A percentile compares a stretch with the other conserved stretches of the same genome.
Conservation (phyloP, 2,113 vertebrate genomes). For the Psittacula cyanocephala region DNA sequence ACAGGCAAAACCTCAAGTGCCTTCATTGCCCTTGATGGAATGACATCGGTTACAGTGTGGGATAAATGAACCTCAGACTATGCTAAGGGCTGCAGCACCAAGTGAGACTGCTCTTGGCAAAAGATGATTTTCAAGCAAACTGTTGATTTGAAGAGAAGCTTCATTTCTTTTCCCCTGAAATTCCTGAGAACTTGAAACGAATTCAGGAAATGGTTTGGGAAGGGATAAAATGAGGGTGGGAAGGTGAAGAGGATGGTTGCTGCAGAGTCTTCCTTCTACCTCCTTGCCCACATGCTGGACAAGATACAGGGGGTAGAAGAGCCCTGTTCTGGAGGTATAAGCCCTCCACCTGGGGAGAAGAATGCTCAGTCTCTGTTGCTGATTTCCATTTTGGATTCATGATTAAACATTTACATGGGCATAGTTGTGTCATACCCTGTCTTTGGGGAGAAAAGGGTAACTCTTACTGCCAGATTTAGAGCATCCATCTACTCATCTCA, state of each 20-base stretch:
- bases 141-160: not conserved
- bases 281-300: not conserved
- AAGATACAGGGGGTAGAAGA: not conserved
- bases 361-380: not conserved
- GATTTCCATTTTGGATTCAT: not conserved
- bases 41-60: fast-evolving
- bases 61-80: not conserved
- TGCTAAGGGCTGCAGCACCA: not conserved
- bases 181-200: not conserved
- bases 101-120: not conserved
- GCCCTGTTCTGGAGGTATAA: not conserved
- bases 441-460: not conserved
- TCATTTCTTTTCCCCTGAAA: not conserved
- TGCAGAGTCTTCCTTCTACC: not conserved
- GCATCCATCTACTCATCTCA: not conserved
- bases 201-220: not conserved
- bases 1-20: not conserved
- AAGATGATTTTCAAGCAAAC: not conserved
- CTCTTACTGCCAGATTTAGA: not conserved
- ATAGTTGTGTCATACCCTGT: too few relatives aligned
- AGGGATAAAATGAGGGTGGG: not conserved
- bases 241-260: not conserved
- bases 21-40: not conserved
- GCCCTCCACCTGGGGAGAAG: too few relatives aligned
- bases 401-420: fast-evolving